These are phyloP conservation scores for Mungos mungo DNA, from an alignment of 2,113 vertebrate genomes.

Conservation along the genomic window DNA sequence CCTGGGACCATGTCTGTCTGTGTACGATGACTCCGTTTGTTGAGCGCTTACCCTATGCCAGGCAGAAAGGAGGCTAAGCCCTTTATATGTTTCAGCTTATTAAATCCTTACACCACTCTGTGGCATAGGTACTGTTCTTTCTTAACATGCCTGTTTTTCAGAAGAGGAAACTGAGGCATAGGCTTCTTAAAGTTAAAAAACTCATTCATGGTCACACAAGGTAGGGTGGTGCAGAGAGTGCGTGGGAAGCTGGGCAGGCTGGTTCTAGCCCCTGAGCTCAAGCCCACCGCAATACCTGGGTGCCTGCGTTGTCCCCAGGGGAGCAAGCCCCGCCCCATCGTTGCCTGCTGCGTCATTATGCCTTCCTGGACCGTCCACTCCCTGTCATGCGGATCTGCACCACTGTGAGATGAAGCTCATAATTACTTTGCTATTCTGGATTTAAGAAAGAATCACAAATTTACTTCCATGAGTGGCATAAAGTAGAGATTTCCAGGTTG, in stretches of 20 bases:
- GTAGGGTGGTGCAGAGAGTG: not conserved
- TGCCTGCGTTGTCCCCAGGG: not conserved
- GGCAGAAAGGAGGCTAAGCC: not conserved
- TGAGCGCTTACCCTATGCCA: not conserved
- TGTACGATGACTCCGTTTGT: not conserved
- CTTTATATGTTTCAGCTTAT: not conserved
- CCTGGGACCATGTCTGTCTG: not conserved
- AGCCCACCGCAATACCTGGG: not conserved
- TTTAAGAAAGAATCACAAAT: constrained; percentile 25
- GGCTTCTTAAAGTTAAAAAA: constrained; percentile 3
- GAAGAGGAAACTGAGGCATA: not conserved
- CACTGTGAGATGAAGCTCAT: not conserved
- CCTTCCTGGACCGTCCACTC: not conserved
- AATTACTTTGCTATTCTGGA: not conserved
- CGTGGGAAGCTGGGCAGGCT: not conserved
- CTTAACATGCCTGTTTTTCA: constrained; percentile 8
- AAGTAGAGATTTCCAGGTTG: constrained; percentile 20
- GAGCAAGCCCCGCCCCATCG: not conserved
- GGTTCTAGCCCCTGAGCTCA: not conserved
- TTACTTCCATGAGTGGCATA: not conserved
- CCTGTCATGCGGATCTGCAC: not conserved
- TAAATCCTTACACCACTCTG: not conserved
- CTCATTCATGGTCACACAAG: not conserved
- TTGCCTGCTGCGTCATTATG: not conserved
- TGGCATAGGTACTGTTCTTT: not conserved